Evolutionary conservation across 1,140 invertebrate genomes (phyloP), one percentile per base, ranked within the genome.

Genomic region (Micrasema minimum): DNA sequence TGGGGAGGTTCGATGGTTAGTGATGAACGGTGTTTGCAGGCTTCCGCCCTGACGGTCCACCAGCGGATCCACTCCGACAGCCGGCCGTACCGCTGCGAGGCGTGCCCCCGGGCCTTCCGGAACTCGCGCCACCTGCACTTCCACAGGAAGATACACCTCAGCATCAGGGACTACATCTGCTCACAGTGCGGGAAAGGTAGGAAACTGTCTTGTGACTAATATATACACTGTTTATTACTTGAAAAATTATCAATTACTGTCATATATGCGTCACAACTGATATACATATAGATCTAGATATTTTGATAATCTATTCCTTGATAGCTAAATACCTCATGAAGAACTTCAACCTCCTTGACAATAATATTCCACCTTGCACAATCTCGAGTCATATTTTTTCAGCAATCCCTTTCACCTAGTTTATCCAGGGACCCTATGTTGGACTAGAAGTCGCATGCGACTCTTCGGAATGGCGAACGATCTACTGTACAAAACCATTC

Each of bases 61-160:
- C 50, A 55, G 43, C 20, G 38, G 23, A 41, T 26, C 1, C 69
- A 71, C 51, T 26, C 46, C 5, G 61, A 71, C 35, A 20, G 41
- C 35, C 31, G 69, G 10, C 46, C 61, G 11, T 71, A 38, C 23
- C n/a, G 38, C 12, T 71, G 69, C 38, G 43, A 66, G 18, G n/a
- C 26, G 2, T 71, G 69, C 51, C 50, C 61, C 43, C 64, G 53
- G 61, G 69, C 57, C 20, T 71, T 71, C 50, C 57, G 43, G n/a
- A 38, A 46, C n/a, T 55, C 64, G 0, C 64, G 48, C n/a, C 69
- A 71, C 43, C 50, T 71, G 1, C 18, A 22, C 22, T 45, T 57
- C 41, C 69, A 71, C 31, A 55, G 14, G 31, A 71, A 71, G 46
- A 46, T 45, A 1, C 69, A 71, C 65, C 57, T 45, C 6, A 26